A percentile compares a stretch with the other conserved stretches of the same genome.
Evolutionary conservation across 2,888 invertebrate species (phyloP).

Genomic region (Dryocosmus kuriphilus): DNA sequence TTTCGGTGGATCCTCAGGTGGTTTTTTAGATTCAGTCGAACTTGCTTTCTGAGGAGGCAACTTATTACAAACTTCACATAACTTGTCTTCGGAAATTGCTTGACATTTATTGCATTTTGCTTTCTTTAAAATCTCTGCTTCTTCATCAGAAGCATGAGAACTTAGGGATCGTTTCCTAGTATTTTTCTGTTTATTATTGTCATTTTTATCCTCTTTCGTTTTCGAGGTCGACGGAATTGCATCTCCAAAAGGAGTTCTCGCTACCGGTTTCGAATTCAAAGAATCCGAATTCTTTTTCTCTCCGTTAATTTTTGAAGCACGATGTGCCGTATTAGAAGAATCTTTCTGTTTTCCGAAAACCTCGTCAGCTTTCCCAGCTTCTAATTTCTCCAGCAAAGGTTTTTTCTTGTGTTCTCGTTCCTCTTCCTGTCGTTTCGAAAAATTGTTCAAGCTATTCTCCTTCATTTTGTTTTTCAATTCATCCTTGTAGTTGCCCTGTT

Average conservation of each 20-base stretch:
- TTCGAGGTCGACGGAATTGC: constrained; percentile 56
- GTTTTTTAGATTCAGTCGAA: constrained; percentile 13
- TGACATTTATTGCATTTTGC: constrained; percentile 61
- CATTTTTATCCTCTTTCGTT: constrained; percentile 39
- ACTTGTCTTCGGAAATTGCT: constrained; percentile 56
- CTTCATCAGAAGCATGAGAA: constrained; percentile 32
- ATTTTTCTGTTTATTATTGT: constrained; percentile 35
- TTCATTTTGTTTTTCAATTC: constrained; percentile 65
- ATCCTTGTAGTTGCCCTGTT: constrained; percentile 64
- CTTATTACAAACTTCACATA: constrained; percentile 65
- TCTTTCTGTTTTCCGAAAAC: constrained; percentile 59
- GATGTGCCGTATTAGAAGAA: not conserved
- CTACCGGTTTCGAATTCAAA: constrained; percentile 43
- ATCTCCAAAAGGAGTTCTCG: constrained; percentile 70
- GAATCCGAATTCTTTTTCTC: constrained; percentile 42
- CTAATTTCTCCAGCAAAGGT: constrained; percentile 66
- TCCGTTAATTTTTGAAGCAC: constrained; percentile 28
- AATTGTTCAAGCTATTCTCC: constrained; percentile 60
- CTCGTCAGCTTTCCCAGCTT: constrained; percentile 62
- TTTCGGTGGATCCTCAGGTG: constrained; percentile 24
- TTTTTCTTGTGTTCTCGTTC: constrained; percentile 60
- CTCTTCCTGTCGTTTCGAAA: constrained; percentile 65
- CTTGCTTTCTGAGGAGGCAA: constrained; percentile 55
- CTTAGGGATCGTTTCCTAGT: constrained; percentile 58
- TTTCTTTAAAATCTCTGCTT: constrained; percentile 48